Percentiles rank a stretch among this genome's conserved stretches.
phyloP scores from a whole-genome alignment of 1,140 invertebrate genomes.

The Drosophila santomea region DNA sequence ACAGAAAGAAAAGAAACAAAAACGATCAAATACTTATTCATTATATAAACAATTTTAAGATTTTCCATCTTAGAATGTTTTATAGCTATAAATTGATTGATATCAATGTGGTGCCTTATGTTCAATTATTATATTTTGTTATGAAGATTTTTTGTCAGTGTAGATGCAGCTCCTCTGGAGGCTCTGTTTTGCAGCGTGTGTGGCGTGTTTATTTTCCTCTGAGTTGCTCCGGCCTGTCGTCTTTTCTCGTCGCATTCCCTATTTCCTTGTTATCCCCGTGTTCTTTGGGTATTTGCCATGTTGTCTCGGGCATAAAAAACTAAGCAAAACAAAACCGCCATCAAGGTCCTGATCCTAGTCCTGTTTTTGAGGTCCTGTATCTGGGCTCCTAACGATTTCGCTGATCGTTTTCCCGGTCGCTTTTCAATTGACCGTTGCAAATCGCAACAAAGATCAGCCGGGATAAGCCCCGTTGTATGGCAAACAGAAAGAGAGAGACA shows the following conservation, averaged over 20 bases:
- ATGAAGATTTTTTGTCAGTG: background rate
- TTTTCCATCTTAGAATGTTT: no score
- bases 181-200: constrained; percentile 35
- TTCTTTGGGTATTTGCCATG: constrained; percentile 22
- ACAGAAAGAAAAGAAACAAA: constrained; percentile 6
- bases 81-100: no score
- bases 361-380: constrained; percentile 31
- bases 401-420: constrained; percentile 71
- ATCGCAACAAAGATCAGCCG: constrained; percentile 80
- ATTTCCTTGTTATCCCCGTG: constrained; percentile 38
- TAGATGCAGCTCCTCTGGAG: constrained; percentile 2
- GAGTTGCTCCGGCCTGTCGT: constrained; percentile 8
- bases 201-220: constrained; percentile 61
- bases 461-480: constrained; percentile 77
- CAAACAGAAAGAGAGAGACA: constrained; percentile 15
- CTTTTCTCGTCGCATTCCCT: constrained; percentile 5
- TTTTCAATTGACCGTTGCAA: constrained; percentile 83
- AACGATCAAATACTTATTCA: background rate
- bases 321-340: constrained; percentile 37
- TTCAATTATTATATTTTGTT: no score
- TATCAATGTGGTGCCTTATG: no score
- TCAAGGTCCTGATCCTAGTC: constrained; percentile 4
- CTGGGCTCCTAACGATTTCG: constrained; percentile 35
- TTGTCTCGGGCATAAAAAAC: constrained; percentile 48
- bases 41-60: no score